These are phyloP conservation scores for Bothrops jararaca DNA, from an alignment of 2,113 vertebrate species.

Conservation along the genomic window DNA sequence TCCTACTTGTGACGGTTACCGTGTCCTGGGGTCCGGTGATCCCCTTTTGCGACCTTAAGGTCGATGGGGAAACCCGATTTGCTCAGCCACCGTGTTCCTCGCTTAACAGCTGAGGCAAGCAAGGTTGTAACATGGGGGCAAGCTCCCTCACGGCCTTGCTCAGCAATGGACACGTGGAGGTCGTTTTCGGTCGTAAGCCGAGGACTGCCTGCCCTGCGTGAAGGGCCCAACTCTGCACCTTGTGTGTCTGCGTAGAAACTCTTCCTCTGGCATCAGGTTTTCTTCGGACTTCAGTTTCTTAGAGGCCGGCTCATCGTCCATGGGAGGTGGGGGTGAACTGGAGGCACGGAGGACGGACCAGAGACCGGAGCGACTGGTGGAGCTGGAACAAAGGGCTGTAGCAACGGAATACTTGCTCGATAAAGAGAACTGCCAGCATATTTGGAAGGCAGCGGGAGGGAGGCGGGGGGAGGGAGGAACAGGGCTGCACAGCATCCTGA, in stretches of 20 bases:
- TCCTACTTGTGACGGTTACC: too few species aligned
- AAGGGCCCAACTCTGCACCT: slow-evolving; percentile 65
- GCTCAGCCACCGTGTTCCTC: too few species aligned
- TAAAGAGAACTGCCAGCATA: neutral
- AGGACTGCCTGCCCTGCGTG: neutral
- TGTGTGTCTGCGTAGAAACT: slow-evolving; percentile 94
- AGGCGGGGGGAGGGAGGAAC: neutral
- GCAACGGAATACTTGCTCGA: neutral
- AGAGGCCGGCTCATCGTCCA: slow-evolving; percentile 90
- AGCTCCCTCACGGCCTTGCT: too few species aligned
- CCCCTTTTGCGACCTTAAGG: too few species aligned
- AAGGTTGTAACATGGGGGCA: too few species aligned
- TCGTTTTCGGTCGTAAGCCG: neutral
- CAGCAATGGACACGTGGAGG: too few species aligned
- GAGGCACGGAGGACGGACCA: slow-evolving; percentile 81
- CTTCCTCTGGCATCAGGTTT: slow-evolving; percentile 94
- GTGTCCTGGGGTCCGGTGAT: too few species aligned
- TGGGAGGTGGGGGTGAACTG: slow-evolving; percentile 86
- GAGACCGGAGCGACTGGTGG: slow-evolving; percentile 86
- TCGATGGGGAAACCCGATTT: too few species aligned
- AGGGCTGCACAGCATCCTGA: neutral
- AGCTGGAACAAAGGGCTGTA: slow-evolving; percentile 89
- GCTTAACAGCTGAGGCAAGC: too few species aligned
- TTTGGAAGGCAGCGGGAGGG: neutral
- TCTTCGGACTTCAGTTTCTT: slow-evolving; percentile 98